Percentiles rank a stretch among this genome's conserved stretches.
Evolutionary conservation across 2,113 vertebrate species (phyloP).

Genomic region (Scartelaos histophorus): DNA sequence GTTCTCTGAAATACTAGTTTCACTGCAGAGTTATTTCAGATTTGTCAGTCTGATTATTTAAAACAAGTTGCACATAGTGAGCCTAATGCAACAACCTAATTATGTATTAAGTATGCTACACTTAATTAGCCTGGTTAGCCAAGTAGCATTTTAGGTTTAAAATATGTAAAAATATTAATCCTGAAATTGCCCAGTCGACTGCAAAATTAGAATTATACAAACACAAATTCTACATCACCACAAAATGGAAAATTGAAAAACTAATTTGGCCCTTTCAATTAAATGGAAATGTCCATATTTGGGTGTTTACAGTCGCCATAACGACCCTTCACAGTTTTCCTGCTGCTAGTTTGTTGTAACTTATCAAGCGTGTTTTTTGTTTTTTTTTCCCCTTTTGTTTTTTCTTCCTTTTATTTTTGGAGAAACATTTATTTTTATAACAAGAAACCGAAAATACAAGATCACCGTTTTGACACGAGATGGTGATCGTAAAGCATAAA

Average conservation of each 20-base stretch:
- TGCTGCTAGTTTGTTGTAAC: conserved; percentile 99
- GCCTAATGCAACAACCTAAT: not conserved
- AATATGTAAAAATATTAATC: not conserved
- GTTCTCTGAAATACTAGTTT: not conserved
- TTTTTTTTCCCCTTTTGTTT: conserved; percentile 54
- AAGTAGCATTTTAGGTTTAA: not conserved
- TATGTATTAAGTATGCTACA: no score
- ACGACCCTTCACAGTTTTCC: conserved; percentile 96
- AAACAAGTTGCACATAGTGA: not conserved
- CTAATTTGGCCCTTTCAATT: not conserved
- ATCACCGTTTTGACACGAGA: conserved; percentile 87
- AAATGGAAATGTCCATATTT: conserved; percentile 54
- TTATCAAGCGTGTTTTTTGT: conserved; percentile 89
- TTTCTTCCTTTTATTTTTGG: conserved; percentile 26
- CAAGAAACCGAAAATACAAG: conserved; percentile 83
- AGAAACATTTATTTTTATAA: conserved; percentile 99
- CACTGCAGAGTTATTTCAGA: not conserved
- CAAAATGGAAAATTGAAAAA: not conserved
- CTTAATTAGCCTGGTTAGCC: not conserved
- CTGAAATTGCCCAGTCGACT: not conserved
- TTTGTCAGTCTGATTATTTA: not conserved
- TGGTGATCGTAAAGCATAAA: conserved; percentile 64
- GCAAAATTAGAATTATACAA: not conserved
- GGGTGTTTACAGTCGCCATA: conserved; percentile 85
- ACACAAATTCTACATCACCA: not conserved